A percentile compares a stretch with the other conserved stretches of the same genome.
These are phyloP conservation scores for Paralichthys olivaceus DNA, from an alignment of 2,113 vertebrate genomes.

Conservation along the genomic window DNA sequence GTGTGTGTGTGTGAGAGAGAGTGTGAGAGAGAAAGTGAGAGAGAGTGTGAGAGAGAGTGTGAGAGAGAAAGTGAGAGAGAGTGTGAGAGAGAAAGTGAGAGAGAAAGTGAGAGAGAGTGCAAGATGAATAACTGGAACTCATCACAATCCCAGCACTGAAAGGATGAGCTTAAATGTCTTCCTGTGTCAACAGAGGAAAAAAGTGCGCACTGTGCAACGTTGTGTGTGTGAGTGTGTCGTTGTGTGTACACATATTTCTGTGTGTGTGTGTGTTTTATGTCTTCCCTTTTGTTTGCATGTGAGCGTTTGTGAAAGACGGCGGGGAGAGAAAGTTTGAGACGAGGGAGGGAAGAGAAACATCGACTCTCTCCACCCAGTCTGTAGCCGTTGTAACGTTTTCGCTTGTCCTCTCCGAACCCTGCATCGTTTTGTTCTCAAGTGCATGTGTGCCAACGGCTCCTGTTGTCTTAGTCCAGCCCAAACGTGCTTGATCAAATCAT, in stretches of 20 bases:
- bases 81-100: too few species aligned
- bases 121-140: constrained; percentile 58
- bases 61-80: too few species aligned
- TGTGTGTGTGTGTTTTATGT: constrained; percentile 33
- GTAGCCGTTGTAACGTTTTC: constrained; percentile 63
- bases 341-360: constrained; percentile 34
- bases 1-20: too few species aligned
- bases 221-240: constrained; percentile 14
- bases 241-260: background rate
- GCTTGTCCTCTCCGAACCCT: constrained; percentile 55
- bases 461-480: constrained; percentile 74
- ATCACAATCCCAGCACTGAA: constrained; percentile 62
- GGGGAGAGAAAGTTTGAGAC: constrained; percentile 17
- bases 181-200: constrained; percentile 45
- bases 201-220: constrained; percentile 50
- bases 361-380: constrained; percentile 21
- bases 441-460: constrained; percentile 86
- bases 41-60: too few species aligned
- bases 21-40: too few species aligned
- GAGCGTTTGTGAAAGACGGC: constrained; percentile 15
- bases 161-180: constrained; percentile 44
- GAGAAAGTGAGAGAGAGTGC: constrained; percentile 1
- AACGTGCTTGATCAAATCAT: constrained; percentile 62
- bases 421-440: constrained; percentile 74
- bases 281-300: constrained; percentile 43